Evolutionary conservation across 2,797 vertebrate species (phyloP).

Genomic region (Sarcophilus harrisii): DNA sequence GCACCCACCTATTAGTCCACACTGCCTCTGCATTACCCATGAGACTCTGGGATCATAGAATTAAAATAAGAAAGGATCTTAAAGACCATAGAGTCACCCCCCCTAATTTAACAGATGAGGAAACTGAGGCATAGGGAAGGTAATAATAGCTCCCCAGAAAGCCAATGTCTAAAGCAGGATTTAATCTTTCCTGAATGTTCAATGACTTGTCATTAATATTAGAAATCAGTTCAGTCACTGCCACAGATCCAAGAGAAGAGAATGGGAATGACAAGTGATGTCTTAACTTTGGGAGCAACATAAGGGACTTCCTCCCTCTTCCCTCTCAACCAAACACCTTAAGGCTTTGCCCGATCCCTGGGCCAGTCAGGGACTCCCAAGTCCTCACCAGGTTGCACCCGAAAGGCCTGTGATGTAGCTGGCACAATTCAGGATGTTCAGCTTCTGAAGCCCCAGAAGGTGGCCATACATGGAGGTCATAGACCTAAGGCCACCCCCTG

Average conservation of each 20-base stretch:
- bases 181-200: background rate
- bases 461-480: slow-evolving; percentile 89
- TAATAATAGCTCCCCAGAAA: background rate
- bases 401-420: slow-evolving; percentile 91
- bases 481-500: slow-evolving; percentile 90
- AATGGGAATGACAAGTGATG: background rate
- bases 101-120: background rate
- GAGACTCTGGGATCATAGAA: background rate
- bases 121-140: background rate
- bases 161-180: background rate
- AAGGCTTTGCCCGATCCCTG: background rate
- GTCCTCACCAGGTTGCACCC: slow-evolving; percentile 92
- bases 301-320: background rate
- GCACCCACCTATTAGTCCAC: background rate
- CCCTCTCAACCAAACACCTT: background rate
- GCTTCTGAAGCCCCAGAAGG: slow-evolving; percentile 88
- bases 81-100: background rate
- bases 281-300: background rate
- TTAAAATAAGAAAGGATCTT: background rate
- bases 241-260: background rate
- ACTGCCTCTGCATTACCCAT: background rate
- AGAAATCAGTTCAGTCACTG: too few relatives aligned
- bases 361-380: too few relatives aligned
- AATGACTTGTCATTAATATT: background rate
- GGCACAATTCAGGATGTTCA: slow-evolving; percentile 88